Evolutionary conservation across 1,140 invertebrate genomes (phyloP), one percentile per base, ranked within the genome.

Genomic region (Ephestia elutella): DNA sequence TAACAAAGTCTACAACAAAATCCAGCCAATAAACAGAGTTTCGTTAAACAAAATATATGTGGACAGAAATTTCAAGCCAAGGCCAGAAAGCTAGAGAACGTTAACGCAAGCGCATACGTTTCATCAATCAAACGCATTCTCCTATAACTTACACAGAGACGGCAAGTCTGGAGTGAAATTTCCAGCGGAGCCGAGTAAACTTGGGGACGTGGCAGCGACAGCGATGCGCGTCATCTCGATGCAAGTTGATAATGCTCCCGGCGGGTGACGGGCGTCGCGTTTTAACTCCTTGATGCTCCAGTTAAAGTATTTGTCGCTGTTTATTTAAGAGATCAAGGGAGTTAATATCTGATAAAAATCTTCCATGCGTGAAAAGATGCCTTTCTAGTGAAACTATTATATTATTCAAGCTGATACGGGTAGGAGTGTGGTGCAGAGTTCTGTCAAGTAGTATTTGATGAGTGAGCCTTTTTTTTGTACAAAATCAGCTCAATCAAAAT

Each of bases 81-180:
- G n/a, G n/a, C 48, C 21, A 25, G 21, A 25, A 3, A 7, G n/a
- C n/a, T 3, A 25, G 21, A 25, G 2, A 13, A 5, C 32, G 32
- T n/a, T n/a, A 35, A 13, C 13, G 32, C 9, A 35, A 35, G 9
- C 8, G 32, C 13, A 35, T 10, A 35, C 32, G 32, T 35, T 9
- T 5, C 32, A 13, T 49, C 18, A 11, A 35, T 11, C 54, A 49
- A 49, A 30, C 50, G 21, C 58, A 48, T 17, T 15, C 56, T 32
- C 62, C 44, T 35, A 57, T 68, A 11, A 60, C 58, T 77, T 68
- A 60, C 2, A 51, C 62, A 71, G 7, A 32, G 38, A 51, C 63
- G 68, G 66, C 76, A 84, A 86, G 80, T 82, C 81, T 77, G 54
- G 76, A 78, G 78, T 80, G 80, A 84, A 84, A 86, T 82, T 84